Evolutionary conservation across 2,888 invertebrate species (phyloP), one percentile per base, ranked within the genome.

Genomic region (Neuroscelio doddi): DNA sequence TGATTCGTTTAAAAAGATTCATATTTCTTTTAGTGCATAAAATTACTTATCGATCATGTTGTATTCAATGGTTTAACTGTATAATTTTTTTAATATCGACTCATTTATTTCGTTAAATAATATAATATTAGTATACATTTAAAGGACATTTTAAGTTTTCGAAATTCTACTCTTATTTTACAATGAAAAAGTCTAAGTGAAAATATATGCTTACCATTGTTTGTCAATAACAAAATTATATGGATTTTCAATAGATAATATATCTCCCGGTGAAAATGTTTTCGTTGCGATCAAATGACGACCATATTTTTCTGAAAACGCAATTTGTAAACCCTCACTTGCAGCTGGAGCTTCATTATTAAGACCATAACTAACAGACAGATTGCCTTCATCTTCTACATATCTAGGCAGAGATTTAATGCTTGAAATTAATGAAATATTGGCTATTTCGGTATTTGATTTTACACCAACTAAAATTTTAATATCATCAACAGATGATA

Each of bases 171-270:
- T n/a, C n/a, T n/a, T n/a, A n/a, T n/a, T n/a, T n/a, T n/a, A n/a
- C n/a, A n/a, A n/a, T n/a, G n/a, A n/a, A n/a, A n/a, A n/a, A n/a
- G n/a, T n/a, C n/a, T n/a, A n/a, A n/a, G n/a, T n/a, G n/a, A n/a
- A n/a, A n/a, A n/a, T n/a, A n/a, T n/a, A n/a, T n/a, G n/a, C 66
- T 73, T 64, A 82, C 83, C 77, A 81, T 62, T 84, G 80, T 26
- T 73, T 73, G 46, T 84, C 84, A 46, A 83, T 74, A 26, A 81
- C 69, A 50, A 76, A 74, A 12, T 78, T 75, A 51, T 75, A 82
- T 2, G 84, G 83, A 56, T 80, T 68, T 58, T 84, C 84, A 1
- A 79, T 71, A 9, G 77, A 75, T 10, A 84, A 46, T 24, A 83
- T 62, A 47, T 82, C 82, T 2, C 84, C 84, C n/a, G 84, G 80